A percentile compares a stretch with the other conserved stretches of the same genome.
Evolutionary conservation across 2,113 vertebrate genomes (phyloP).

Genomic region (Alosa alosa): DNA sequence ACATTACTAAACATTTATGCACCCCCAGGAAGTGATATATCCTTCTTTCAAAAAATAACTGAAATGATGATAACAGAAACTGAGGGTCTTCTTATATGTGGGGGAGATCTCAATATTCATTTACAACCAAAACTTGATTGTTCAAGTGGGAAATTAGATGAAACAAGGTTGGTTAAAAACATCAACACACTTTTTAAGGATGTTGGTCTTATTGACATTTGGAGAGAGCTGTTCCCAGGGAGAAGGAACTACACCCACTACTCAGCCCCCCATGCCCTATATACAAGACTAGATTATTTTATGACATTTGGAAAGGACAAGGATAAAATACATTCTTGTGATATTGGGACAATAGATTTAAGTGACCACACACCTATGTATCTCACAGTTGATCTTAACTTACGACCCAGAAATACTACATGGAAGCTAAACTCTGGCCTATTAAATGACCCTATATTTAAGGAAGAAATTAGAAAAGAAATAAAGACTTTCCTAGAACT

Average conservation of each 20-base stretch:
- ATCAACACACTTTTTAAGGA: slow-evolving; percentile 32
- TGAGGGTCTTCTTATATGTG: slow-evolving; percentile 27
- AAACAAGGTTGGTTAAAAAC: slow-evolving; percentile 25
- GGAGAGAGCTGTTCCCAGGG: slow-evolving; percentile 26
- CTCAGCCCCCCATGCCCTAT: slow-evolving; percentile 18
- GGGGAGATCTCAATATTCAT: slow-evolving; percentile 29
- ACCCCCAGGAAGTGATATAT: not conserved
- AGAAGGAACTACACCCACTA: slow-evolving; percentile 25
- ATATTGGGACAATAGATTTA: slow-evolving; percentile 23
- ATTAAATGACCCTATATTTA: too few relatives aligned
- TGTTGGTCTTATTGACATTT: slow-evolving; percentile 28
- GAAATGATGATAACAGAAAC: not conserved
- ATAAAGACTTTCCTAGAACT: not conserved
- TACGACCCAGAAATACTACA: too few relatives aligned
- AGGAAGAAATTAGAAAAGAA: not conserved
- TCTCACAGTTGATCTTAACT: too few relatives aligned
- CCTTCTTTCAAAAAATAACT: not conserved
- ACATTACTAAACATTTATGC: not conserved
- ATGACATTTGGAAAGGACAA: slow-evolving; percentile 30
- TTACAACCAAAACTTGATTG: slow-evolving; percentile 14
- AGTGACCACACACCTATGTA: slow-evolving; percentile 27
- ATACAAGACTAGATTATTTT: slow-evolving; percentile 29
- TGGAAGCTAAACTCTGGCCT: too few relatives aligned
- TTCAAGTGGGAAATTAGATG: slow-evolving; percentile 25
- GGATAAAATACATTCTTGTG: slow-evolving; percentile 21